These are phyloP conservation scores for Oryzias melastigma DNA, from an alignment of 2,113 vertebrate species.

Conservation along the genomic window DNA sequence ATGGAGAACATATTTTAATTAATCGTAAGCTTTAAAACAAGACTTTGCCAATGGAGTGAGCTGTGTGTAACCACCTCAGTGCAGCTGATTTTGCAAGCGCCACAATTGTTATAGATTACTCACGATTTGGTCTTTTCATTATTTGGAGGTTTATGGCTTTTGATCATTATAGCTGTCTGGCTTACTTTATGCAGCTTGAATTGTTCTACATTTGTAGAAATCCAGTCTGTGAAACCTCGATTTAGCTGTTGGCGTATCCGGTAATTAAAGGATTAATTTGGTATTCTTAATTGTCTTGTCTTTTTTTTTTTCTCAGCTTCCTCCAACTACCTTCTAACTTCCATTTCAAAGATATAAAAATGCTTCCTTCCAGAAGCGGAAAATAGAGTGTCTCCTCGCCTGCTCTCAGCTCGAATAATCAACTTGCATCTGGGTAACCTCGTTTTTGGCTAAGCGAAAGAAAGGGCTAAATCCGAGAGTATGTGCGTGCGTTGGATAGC, in stretches of 20 bases:
- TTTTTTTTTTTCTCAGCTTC: slow-evolving; percentile 43
- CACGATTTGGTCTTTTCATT: slow-evolving; percentile 27
- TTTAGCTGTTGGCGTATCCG: slow-evolving; percentile 64
- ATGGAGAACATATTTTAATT: slow-evolving; percentile 15
- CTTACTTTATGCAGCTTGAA: slow-evolving; percentile 42
- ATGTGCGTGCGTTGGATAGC: slow-evolving; percentile 50
- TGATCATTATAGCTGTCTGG: slow-evolving; percentile 42
- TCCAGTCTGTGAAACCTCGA: slow-evolving; percentile 56
- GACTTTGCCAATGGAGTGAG: slow-evolving; percentile 13
- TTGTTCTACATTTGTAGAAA: slow-evolving; percentile 52
- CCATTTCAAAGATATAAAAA: slow-evolving; percentile 63
- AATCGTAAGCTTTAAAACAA: slow-evolving; percentile 32
- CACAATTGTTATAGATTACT: slow-evolving; percentile 33
- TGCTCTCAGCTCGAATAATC: slow-evolving; percentile 52
- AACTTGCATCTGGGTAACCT: slow-evolving; percentile 66
- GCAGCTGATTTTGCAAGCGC: slow-evolving; percentile 26
- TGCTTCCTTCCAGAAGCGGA: slow-evolving; percentile 6
- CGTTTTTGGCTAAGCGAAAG: slow-evolving; percentile 54
- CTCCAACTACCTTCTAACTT: slow-evolving; percentile 52
- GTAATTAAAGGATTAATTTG: slow-evolving; percentile 80
- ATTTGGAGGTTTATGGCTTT: slow-evolving; percentile 41
- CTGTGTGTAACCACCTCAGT: slow-evolving; percentile 25
- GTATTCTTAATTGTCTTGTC: slow-evolving; percentile 77
- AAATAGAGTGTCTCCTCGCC: slow-evolving; percentile 32
- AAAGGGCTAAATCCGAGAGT: slow-evolving; percentile 59